Conservation (phyloP, 1,140 invertebrate species). For the Trinorchestia longiramus region DNA sequence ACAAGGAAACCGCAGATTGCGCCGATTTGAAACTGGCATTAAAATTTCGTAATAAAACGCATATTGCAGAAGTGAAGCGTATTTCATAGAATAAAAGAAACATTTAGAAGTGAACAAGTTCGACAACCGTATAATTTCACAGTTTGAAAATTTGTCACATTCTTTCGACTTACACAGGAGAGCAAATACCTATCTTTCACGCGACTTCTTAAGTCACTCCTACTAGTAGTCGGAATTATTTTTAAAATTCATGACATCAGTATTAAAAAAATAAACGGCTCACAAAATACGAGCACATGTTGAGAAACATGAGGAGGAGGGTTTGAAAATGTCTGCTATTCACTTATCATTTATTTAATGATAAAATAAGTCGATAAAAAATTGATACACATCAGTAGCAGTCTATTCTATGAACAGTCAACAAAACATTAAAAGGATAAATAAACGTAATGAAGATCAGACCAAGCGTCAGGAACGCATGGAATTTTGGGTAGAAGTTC, state of each 20-base stretch:
- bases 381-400: conserved; percentile 54
- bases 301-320: neutral
- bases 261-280: neutral
- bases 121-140: too few species aligned
- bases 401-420: conserved; percentile 54
- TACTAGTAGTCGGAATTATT: neutral
- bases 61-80: too few species aligned
- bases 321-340: neutral
- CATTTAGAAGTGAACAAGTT: too few species aligned
- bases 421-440: conserved; percentile 51
- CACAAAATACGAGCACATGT: neutral
- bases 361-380: conserved; percentile 54
- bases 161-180: neutral
- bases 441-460: conserved; percentile 46
- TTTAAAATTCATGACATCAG: neutral
- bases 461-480: conserved; percentile 20
- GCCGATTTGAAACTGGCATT: too few species aligned
- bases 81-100: too few species aligned
- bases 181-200: neutral
- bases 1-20: too few species aligned
- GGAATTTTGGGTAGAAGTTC: neutral
- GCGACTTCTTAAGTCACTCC: neutral
- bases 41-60: too few species aligned
- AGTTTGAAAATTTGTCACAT: neutral
- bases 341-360: conserved; percentile 53